Percentiles rank a stretch among this genome's conserved stretches.
phyloP scores from a whole-genome alignment of 2,797 vertebrate genomes.

The Pterois miles region DNA sequence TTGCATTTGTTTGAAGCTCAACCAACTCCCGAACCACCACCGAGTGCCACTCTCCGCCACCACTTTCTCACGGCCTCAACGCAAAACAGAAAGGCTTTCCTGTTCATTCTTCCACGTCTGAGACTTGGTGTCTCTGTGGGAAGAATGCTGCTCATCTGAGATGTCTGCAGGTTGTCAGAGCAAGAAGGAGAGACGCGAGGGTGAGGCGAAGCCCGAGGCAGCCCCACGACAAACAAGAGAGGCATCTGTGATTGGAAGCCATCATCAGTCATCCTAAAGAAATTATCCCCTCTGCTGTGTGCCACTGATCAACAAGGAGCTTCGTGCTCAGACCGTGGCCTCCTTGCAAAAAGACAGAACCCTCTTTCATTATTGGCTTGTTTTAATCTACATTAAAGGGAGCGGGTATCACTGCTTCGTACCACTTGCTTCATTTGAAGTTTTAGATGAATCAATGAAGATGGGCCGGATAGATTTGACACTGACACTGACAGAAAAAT shows the following conservation, averaged over 20 bases:
- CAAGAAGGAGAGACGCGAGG: constrained; percentile 68
- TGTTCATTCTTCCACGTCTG: constrained; percentile 50
- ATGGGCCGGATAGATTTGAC: constrained; percentile 12
- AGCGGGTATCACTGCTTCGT: constrained; percentile 23
- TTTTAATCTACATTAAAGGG: constrained; percentile 50
- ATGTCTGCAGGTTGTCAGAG: constrained; percentile 98
- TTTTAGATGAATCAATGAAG: constrained; percentile 30
- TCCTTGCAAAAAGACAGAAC: constrained; percentile 86
- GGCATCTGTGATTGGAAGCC: constrained; percentile 88
- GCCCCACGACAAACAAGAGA: constrained; percentile 92
- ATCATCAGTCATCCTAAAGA: constrained; percentile 93
- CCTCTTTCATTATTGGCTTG: constrained; percentile 85
- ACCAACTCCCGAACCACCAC: not conserved
- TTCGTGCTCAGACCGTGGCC: constrained; percentile 45
- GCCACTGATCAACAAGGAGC: constrained; percentile 80
- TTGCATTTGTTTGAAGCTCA: not conserved
- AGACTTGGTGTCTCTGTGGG: constrained; percentile 87
- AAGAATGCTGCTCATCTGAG: constrained; percentile 94
- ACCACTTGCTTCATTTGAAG: constrained; percentile 37
- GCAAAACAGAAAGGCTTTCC: constrained; percentile 41
- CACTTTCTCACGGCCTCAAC: constrained; percentile 20
- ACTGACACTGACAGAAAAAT: constrained; percentile 10
- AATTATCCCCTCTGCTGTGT: constrained; percentile 91
- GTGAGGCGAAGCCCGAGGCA: constrained; percentile 83
- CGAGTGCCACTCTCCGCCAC: not conserved